Evolutionary conservation across 2,797 vertebrate species (phyloP), one percentile per base, ranked within the genome.

Genomic region (Macrochelys suwanniensis): DNA sequence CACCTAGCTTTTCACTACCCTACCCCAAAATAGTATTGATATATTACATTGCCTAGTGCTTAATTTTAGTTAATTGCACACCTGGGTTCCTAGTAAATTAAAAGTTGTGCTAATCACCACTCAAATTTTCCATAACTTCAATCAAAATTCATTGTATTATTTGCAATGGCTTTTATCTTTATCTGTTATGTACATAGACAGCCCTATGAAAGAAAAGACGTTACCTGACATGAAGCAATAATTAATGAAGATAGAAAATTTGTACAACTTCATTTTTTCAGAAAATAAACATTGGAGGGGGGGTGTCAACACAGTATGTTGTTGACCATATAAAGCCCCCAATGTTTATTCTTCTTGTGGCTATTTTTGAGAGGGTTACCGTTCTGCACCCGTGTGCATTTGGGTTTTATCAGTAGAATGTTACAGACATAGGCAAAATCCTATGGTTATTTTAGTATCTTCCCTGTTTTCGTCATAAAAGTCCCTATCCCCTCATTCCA

Each of bases 321-420:
- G 59, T 89, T 90, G 92, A 96, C 95, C 94, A 95, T 95, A 93
- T 5, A 47, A 89, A 94, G 56, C 90, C 86, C 89, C 87, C 57
- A 84, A 47, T 8, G 84, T 95, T 91, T 42, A 3, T 86, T 87
- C 59, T 61, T 85, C 50, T 57, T 45, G 84, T 71, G 92, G 74
- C 26, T 95, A 47, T 95, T 96, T 97, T 93, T 49, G 45, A 42
- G 68, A 21, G 50, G 42, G 33, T 71, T 53, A 25, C 21, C 50
- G 25, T 23, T 68, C 28, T 37, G 33, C 42, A 79, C 5, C 76
- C 33, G 42, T 49, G 13, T 31, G 3, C 4, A 96, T 93, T 95
- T 54, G 28, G 1, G 68, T 84, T 12, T 68, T 71, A 95, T 93
- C 85, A 96, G 90, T 94, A 54, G 93, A 90, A 90, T 93, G 78